These are phyloP conservation scores for Rhamnusium bicolor DNA, from an alignment of 2,888 invertebrate species.

Conservation along the genomic window DNA sequence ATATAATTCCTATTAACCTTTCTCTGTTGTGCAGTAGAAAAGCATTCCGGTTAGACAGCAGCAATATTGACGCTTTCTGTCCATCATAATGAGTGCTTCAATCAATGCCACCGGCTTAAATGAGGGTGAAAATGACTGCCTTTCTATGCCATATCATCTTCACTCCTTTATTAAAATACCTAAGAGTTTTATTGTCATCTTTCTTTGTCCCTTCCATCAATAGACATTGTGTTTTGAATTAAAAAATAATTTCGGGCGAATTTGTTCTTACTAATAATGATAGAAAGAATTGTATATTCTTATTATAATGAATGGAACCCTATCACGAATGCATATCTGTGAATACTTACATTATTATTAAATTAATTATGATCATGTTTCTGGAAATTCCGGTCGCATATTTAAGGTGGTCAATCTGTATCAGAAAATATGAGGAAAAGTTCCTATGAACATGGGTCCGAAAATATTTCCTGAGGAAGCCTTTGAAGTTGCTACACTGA, in stretches of 20 bases:
- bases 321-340: no score
- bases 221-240: slow-evolving; percentile 6
- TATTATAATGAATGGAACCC: no score
- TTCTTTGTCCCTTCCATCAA: slow-evolving; percentile 5
- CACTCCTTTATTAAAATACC: slow-evolving; percentile 34
- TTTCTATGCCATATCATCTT: slow-evolving; percentile 39
- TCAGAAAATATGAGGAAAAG: no score
- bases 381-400: no score
- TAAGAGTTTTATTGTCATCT: slow-evolving; percentile 32
- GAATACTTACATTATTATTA: no score
- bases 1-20: slow-evolving; percentile 38
- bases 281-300: no score
- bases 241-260: not conserved
- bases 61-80: slow-evolving; percentile 53
- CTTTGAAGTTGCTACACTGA: no score
- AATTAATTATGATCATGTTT: no score
- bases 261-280: not conserved
- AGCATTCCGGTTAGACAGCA: slow-evolving; percentile 39
- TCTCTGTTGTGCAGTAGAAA: slow-evolving; percentile 35
- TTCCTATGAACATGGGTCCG: no score
- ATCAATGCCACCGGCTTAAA: slow-evolving; percentile 51
- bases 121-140: slow-evolving; percentile 50
- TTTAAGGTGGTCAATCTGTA: no score
- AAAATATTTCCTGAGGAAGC: no score
- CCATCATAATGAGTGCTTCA: slow-evolving; percentile 53